Conservation (phyloP, 2,888 invertebrate genomes). For the Cyrtodaria siliqua region DNA sequence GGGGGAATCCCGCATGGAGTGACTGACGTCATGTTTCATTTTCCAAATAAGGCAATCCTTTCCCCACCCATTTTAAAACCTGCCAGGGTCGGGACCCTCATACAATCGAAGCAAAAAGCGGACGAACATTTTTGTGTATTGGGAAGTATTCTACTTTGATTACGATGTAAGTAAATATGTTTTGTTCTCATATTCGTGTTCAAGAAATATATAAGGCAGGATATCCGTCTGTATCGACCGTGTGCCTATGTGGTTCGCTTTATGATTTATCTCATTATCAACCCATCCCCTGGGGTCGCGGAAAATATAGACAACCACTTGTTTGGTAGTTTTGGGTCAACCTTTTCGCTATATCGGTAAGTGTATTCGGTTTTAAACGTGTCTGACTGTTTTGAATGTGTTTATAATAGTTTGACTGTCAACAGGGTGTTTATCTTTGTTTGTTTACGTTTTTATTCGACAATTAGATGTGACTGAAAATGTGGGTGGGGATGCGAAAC, state of each 20-base stretch:
- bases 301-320: conserved; percentile 40
- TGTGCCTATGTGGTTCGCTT: not conserved
- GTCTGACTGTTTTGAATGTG: too few relatives aligned
- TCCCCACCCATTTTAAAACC: conserved; percentile 75
- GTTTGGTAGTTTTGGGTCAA: not conserved
- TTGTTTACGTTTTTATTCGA: conserved; percentile 14
- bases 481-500: conserved; percentile 4
- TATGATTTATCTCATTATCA: conserved; percentile 23
- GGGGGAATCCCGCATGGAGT: conserved; percentile 67
- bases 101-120: conserved; percentile 8
- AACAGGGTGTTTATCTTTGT: not conserved
- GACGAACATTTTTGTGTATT: conserved; percentile 1
- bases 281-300: conserved; percentile 62
- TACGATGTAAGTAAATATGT: too few relatives aligned
- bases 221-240: conserved; percentile 31
- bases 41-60: conserved; percentile 77
- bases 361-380: too few relatives aligned
- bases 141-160: not conserved
- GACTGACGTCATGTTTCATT: conserved; percentile 66
- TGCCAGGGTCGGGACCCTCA: conserved; percentile 69
- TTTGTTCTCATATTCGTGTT: too few relatives aligned
- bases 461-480: not conserved
- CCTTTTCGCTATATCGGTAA: not conserved
- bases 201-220: not conserved
- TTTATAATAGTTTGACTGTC: not conserved